Evolutionary conservation across 1,140 invertebrate species (phyloP).

Genomic region (Gyrodactylus bullatarudis): DNA sequence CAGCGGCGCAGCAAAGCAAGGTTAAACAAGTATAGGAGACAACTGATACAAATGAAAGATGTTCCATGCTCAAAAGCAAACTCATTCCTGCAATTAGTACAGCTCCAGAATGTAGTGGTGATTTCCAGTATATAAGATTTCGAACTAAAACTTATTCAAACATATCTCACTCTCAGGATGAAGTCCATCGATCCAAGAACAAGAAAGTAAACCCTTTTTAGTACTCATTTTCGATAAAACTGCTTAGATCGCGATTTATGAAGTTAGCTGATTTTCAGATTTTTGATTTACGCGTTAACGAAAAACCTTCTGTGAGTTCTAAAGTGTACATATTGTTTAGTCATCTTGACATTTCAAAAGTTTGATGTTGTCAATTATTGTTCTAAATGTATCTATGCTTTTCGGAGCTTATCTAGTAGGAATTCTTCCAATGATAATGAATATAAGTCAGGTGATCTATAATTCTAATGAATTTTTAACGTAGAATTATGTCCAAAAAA

Average conservation of each 20-base stretch:
- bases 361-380: slow-evolving; percentile 33
- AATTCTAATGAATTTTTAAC: slow-evolving; percentile 14
- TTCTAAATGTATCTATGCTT: slow-evolving; percentile 56
- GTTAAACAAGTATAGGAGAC: background rate
- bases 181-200: background rate
- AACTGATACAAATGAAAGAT: background rate
- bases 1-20: background rate
- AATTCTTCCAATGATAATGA: slow-evolving; percentile 56
- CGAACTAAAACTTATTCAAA: background rate
- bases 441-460: slow-evolving; percentile 52
- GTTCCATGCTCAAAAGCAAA: background rate
- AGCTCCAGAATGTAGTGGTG: background rate
- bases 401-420: slow-evolving; percentile 69
- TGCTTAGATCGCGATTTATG: too few relatives aligned
- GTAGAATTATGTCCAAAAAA: slow-evolving; percentile 59
- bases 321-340: background rate
- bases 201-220: background rate
- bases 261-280: too few relatives aligned
- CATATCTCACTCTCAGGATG: background rate
- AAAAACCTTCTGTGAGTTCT: too few relatives aligned
- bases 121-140: background rate
- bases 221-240: background rate
- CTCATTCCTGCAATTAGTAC: background rate
- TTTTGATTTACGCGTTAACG: too few relatives aligned
- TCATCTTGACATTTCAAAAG: background rate